Percentiles rank a stretch among this genome's conserved stretches.
These are phyloP conservation scores for Hippocampus mohnikei DNA, from an alignment of 2,113 vertebrate species.

Conservation along the genomic window DNA sequence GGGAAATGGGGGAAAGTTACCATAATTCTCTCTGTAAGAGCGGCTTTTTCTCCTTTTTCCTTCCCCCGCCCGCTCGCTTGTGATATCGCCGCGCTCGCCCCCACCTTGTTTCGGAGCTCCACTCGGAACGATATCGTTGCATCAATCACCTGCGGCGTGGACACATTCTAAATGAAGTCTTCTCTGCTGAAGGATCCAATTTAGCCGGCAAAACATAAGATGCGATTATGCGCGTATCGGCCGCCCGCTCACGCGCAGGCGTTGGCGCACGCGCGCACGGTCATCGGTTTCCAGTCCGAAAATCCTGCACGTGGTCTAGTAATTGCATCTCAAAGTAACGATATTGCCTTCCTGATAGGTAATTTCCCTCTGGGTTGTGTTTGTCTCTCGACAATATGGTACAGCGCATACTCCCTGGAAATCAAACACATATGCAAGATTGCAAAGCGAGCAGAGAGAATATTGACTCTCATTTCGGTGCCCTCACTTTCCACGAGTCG, in stretches of 20 bases:
- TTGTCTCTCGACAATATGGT: conserved; percentile 68
- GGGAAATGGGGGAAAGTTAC: conserved; percentile 12
- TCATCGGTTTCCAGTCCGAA: conserved; percentile 57
- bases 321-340: conserved; percentile 76
- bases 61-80: conserved; percentile 6
- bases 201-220: conserved; percentile 66
- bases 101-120: conserved; percentile 23
- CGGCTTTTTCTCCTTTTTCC: conserved; percentile 19
- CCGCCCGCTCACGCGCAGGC: conserved; percentile 43
- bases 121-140: conserved; percentile 54
- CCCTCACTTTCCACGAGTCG: conserved; percentile 48
- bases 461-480: conserved; percentile 72
- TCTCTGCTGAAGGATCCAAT: conserved; percentile 68
- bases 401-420: conserved; percentile 68
- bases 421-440: conserved; percentile 62
- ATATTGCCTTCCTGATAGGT: conserved; percentile 74
- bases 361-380: conserved; percentile 77
- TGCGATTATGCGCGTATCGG: conserved; percentile 66
- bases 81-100: conserved; percentile 31
- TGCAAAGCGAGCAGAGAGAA: conserved; percentile 54
- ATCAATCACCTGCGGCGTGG: conserved; percentile 73
- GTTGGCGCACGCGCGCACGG: conserved; percentile 13
- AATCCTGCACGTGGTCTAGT: conserved; percentile 74
- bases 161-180: conserved; percentile 73
- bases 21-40: conserved; percentile 32